Base-by-base conservation (phyloP, 2,113 vertebrate species). In the Nyctereutes procyonoides region DNA sequence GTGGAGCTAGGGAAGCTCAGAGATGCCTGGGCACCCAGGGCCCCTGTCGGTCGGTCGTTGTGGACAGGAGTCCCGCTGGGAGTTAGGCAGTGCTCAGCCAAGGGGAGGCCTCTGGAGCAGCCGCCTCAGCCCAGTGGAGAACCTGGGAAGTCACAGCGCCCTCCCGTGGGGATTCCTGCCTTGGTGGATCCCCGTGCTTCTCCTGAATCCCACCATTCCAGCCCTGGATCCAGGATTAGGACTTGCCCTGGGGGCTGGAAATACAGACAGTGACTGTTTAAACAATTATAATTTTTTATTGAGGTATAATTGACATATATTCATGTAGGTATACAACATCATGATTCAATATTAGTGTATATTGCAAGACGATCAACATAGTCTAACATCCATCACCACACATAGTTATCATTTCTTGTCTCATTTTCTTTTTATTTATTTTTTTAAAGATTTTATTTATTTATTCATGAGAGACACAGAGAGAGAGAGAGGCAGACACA, bases 1-100 rank as follows among this genome's bases (percentile, higher is more conserved):
- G 0, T 28, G 69, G 73, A 22, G 10, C 74, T 30, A 5, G 60
- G 32, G 24, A 13, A 67, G 28, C 56, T 26, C 79, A 77, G 79
- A 35, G 71, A 62, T 43, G 35, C 22, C 1, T 17, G 28, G 24
- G 16, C 6, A 28, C n/a, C 26, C 76, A 16, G 38, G 71, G 63
- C 24, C 30, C 88, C 74, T 1, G 43, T 43, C 43, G 43, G 43
- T 43, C 1, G 69, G 1, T 3, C 0, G 0, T 0, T 3, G 24
- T 32, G 48, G 32, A 71, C 10, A 0, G 48, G 58, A 62, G 17
- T 35, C 56, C 26, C 17, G 17, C 15, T 48, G 14, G 48, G 8
- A 35, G 53, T 10, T 4, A 8, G 63, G 56, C 7, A 14, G 69
- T 2, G 14, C n/a, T 80, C 17, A 3, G 32, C 16, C 62, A 24